Conservation (phyloP, 2,797 vertebrate species). For the Cirrhinus molitorella region DNA sequence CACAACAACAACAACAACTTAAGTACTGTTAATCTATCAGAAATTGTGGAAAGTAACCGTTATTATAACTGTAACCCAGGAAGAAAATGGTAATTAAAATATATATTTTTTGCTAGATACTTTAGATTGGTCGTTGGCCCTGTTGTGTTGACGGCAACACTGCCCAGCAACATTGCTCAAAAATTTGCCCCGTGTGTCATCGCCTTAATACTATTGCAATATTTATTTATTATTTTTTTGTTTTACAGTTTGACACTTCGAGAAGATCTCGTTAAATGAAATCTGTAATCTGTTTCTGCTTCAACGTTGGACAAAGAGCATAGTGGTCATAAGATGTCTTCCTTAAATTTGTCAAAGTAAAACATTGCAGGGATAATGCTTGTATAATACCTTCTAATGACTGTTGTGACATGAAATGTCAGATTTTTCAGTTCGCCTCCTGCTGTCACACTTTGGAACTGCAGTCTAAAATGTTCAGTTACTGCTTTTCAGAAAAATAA, state of each 20-base stretch:
- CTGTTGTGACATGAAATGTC: background rate
- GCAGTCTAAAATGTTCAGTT: background rate
- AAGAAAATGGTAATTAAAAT: background rate
- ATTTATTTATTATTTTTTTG: too few relatives aligned
- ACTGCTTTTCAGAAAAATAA: background rate
- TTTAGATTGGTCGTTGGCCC: too few relatives aligned
- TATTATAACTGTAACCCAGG: background rate
- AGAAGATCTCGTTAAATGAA: too few relatives aligned
- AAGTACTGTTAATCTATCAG: background rate
- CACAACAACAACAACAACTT: background rate
- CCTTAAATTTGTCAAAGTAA: background rate
- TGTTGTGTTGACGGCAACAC: too few relatives aligned
- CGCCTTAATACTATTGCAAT: too few relatives aligned
- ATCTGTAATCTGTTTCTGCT: background rate
- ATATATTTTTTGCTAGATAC: too few relatives aligned
- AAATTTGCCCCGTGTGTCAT: too few relatives aligned
- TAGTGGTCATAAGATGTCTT: background rate
- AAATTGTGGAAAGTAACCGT: background rate
- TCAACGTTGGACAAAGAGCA: background rate
- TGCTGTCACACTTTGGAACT: background rate
- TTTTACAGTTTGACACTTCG: too few relatives aligned
- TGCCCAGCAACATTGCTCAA: too few relatives aligned
- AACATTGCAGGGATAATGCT: background rate
- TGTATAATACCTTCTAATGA: too few relatives aligned
- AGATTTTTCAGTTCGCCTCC: background rate